phyloP scores from a whole-genome alignment of 2,113 vertebrate species.

The Chroicocephalus ridibundus region DNA sequence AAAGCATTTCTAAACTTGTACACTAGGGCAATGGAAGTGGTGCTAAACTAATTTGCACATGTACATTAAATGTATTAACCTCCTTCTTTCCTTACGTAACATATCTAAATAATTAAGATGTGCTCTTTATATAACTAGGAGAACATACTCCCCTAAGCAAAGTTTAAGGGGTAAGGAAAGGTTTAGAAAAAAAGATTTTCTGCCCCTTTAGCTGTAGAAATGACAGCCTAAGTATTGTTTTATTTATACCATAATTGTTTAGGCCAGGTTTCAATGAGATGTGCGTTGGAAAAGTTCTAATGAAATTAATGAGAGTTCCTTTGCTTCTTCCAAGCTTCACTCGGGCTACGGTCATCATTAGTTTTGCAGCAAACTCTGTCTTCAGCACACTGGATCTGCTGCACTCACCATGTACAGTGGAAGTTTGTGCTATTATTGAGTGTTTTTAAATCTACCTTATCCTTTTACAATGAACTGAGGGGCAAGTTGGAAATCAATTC shows the following conservation, averaged over 20 bases:
- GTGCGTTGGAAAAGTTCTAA: not conserved
- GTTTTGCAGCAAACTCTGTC: not conserved
- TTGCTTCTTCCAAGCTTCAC: not conserved
- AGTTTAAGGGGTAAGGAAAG: not conserved
- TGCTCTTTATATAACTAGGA: not conserved
- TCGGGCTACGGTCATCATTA: not conserved
- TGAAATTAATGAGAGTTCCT: not conserved
- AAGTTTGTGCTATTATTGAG: not conserved
- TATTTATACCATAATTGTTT: not conserved
- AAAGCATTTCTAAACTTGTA: not conserved
- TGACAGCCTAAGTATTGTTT: not conserved
- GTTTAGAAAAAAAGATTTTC: not conserved
- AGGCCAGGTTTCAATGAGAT: not conserved
- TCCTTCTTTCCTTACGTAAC: not conserved
- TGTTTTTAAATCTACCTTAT: not conserved
- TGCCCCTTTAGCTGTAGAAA: not conserved
- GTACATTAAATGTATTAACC: not conserved
- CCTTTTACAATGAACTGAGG: not conserved
- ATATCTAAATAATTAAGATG: slow-evolving; percentile 19
- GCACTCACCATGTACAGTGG: rapidly evolving
- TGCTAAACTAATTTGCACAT: not conserved
- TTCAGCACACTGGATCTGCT: not conserved
- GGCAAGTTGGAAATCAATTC: not conserved
- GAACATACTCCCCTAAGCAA: not conserved
- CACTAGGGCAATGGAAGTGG: not conserved